Percentiles rank a stretch among this genome's conserved stretches.
Evolutionary conservation across 2,113 vertebrate genomes (phyloP).

Genomic region (Istiophorus platypterus): DNA sequence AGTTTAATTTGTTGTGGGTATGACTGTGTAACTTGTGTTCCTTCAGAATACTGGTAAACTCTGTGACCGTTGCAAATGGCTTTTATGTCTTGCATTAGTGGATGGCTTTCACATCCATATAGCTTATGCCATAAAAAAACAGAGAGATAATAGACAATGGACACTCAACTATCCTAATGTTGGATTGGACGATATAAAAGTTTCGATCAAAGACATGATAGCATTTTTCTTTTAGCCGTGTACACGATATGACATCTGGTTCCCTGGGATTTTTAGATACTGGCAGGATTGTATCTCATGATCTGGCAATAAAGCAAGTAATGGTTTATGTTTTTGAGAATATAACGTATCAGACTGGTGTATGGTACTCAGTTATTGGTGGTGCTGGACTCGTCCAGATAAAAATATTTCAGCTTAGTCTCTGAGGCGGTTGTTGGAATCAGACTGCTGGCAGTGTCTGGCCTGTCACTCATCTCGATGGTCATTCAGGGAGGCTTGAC

Average conservation of each 20-base stretch:
- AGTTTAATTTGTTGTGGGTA: neutral
- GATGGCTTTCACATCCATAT: slow-evolving; percentile 11
- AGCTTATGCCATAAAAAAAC: slow-evolving; percentile 24
- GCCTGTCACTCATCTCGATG: slow-evolving; percentile 34
- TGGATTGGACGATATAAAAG: slow-evolving; percentile 15
- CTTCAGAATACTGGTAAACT: neutral
- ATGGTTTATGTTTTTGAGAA: neutral
- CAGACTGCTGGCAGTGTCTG: slow-evolving; percentile 29
- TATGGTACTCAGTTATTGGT: neutral
- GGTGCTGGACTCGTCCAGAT: slow-evolving; percentile 4
- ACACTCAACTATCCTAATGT: slow-evolving; percentile 4
- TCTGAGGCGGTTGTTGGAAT: neutral
- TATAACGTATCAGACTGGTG: slow-evolving; percentile 5
- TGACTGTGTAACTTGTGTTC: neutral
- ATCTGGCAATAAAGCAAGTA: slow-evolving; percentile 5
- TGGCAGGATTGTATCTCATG: slow-evolving; percentile 35
- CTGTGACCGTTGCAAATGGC: neutral
- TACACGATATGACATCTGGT: slow-evolving; percentile 22
- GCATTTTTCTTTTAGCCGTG: neutral
- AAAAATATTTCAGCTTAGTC: slow-evolving; percentile 6
- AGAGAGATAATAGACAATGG: slow-evolving; percentile 1
- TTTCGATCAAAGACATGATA: slow-evolving; percentile 2
- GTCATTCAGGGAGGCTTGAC: slow-evolving; percentile 18
- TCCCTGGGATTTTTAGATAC: slow-evolving; percentile 9
- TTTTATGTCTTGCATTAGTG: slow-evolving; percentile 31